These are phyloP conservation scores for Scelioninae gen. 1 DNA, from an alignment of 2,888 invertebrate species.

Conservation along the genomic window DNA sequence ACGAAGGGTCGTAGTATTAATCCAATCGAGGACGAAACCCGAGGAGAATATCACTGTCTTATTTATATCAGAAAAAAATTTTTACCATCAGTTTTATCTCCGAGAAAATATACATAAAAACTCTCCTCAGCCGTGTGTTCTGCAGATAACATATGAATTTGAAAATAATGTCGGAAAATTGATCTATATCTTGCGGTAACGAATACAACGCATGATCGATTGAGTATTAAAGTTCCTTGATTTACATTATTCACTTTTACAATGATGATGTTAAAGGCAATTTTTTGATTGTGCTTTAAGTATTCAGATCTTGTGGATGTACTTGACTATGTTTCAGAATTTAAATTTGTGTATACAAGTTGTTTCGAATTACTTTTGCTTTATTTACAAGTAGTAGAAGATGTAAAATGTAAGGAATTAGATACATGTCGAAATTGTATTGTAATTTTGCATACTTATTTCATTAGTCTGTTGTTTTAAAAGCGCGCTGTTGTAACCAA, in stretches of 20 bases:
- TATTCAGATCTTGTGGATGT: too few relatives aligned
- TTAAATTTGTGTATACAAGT: too few relatives aligned
- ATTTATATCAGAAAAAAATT: conserved; percentile 26
- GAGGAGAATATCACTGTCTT: background rate
- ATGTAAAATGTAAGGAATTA: conserved; percentile 19
- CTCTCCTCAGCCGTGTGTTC: conserved; percentile 17
- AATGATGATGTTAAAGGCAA: background rate
- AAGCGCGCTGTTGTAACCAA: conserved; percentile 47
- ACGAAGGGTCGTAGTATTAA: conserved; percentile 78
- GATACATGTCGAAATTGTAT: conserved; percentile 24
- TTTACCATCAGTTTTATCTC: conserved; percentile 9
- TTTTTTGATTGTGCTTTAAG: too few relatives aligned
- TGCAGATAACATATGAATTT: conserved; percentile 13
- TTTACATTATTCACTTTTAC: background rate
- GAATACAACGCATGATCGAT: conserved; percentile 20
- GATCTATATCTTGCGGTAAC: background rate
- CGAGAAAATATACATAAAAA: conserved; percentile 2
- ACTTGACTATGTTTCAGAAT: too few relatives aligned
- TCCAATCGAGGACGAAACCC: conserved; percentile 16
- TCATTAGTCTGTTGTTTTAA: conserved; percentile 36
- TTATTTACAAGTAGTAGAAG: background rate
- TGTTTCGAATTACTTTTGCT: background rate
- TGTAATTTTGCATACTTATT: conserved; percentile 33
- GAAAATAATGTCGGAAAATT: conserved; percentile 2
- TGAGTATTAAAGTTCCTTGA: conserved; percentile 11